Conservation (phyloP, 2,113 vertebrate genomes). For the Setophaga coronata region DNA sequence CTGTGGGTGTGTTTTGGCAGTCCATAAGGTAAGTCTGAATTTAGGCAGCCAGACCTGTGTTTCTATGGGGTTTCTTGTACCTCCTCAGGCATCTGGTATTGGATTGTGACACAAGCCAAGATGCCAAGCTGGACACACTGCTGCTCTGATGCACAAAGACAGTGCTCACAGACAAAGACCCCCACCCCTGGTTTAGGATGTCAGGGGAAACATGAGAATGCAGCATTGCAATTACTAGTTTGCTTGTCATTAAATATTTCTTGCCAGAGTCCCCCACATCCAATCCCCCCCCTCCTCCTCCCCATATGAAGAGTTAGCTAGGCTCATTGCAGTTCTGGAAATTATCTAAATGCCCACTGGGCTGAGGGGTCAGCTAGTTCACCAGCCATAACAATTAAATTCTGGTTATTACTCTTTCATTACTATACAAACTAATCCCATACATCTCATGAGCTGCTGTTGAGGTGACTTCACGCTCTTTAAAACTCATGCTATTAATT, state of each 20-base stretch:
- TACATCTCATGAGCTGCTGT: constrained; percentile 7
- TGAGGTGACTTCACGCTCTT: background rate
- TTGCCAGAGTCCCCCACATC: background rate
- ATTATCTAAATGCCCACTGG: constrained; percentile 40
- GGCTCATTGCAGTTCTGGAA: background rate
- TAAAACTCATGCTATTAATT: background rate
- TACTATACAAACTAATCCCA: constrained; percentile 36
- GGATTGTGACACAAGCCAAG: background rate
- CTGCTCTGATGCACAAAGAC: background rate
- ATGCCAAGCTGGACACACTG: background rate
- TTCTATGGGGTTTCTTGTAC: background rate
- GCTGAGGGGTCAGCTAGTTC: constrained; percentile 43
- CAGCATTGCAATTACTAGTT: background rate
- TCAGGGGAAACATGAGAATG: background rate
- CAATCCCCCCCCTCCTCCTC: background rate
- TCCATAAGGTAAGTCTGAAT: background rate
- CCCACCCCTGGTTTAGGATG: background rate
- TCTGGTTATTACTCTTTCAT: constrained; percentile 42
- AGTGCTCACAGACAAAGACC: background rate
- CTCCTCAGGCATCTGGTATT: background rate
- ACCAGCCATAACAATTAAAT: constrained; percentile 38
- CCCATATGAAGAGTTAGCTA: background rate
- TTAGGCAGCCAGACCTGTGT: background rate
- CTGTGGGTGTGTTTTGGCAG: background rate
- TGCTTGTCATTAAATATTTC: background rate